These are phyloP conservation scores for Lottia scabra DNA, from an alignment of 2,888 invertebrate genomes.

Conservation along the genomic window DNA sequence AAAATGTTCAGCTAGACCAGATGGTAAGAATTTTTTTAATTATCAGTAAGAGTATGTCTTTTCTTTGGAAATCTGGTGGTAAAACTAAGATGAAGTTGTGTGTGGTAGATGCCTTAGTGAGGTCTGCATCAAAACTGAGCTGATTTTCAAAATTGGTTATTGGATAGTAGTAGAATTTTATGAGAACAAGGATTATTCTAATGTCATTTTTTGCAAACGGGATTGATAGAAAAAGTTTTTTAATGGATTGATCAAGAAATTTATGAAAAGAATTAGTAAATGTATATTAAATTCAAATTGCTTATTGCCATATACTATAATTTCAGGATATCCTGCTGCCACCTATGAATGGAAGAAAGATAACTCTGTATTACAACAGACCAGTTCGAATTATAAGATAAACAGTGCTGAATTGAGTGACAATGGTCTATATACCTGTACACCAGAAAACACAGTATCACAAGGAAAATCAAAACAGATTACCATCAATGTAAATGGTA, in stretches of 20 bases:
- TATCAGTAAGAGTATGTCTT: not conserved
- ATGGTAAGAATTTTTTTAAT: slow-evolving; percentile 16
- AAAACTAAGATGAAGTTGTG: not conserved
- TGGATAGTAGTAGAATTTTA: too few species aligned
- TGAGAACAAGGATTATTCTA: too few species aligned
- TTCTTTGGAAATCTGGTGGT: not conserved
- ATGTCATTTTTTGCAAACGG: too few species aligned
- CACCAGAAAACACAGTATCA: slow-evolving; percentile 50
- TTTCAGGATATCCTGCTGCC: slow-evolving; percentile 47
- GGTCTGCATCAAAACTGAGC: too few species aligned
- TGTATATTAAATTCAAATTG: not conserved
- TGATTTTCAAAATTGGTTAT: too few species aligned
- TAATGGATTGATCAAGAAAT: too few species aligned
- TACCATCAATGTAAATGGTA: slow-evolving; percentile 51
- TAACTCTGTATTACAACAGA: slow-evolving; percentile 33
- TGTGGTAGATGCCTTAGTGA: not conserved
- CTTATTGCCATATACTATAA: not conserved
- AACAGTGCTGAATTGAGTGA: slow-evolving; percentile 39
- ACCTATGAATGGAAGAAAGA: slow-evolving; percentile 46
- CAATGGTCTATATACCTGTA: slow-evolving; percentile 56
- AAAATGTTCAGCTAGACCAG: slow-evolving; percentile 27
- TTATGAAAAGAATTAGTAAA: too few species aligned
- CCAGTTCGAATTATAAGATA: slow-evolving; percentile 33
- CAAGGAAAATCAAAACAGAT: slow-evolving; percentile 40
- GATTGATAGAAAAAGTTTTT: too few species aligned